A percentile compares a stretch with the other conserved stretches of the same genome.
These are phyloP conservation scores for Oenanthe oenanthe DNA, from an alignment of 2,113 vertebrate species.

Conservation along the genomic window DNA sequence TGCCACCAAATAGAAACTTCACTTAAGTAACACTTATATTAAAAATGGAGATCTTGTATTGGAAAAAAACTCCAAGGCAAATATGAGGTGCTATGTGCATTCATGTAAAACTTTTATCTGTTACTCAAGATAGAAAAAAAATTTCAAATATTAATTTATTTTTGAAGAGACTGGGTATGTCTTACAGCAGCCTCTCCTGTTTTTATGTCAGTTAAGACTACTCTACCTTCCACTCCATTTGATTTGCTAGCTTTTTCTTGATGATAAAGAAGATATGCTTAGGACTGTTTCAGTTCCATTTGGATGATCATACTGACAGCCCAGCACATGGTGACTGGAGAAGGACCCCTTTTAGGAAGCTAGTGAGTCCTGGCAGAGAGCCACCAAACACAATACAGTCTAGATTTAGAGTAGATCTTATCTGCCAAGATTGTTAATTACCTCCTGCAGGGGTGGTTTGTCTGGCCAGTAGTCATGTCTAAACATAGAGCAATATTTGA, in stretches of 20 bases:
- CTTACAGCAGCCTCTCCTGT: not conserved
- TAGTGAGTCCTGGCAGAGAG: not conserved
- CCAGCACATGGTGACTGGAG: not conserved
- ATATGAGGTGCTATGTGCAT: not conserved
- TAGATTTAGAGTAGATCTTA: not conserved
- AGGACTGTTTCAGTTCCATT: not conserved
- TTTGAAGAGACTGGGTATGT: not conserved
- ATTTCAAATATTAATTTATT: not conserved
- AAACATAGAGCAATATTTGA: not conserved
- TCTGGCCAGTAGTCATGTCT: not conserved
- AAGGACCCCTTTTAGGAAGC: not conserved
- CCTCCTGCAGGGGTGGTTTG: not conserved
- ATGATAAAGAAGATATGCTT: not conserved
- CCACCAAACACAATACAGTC: not conserved
- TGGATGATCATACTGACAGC: not conserved
- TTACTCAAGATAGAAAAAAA: not conserved
- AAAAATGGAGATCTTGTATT: not conserved
- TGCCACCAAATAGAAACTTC: not conserved
- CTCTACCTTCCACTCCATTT: not conserved
- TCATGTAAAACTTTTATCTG: not conserved
- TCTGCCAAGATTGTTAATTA: constrained; percentile 3
- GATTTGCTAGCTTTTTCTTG: not conserved
- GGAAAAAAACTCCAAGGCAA: not conserved
- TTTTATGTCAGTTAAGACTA: not conserved
- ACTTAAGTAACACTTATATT: not conserved